Conservation (phyloP, 2,113 vertebrate genomes). For the Poecile atricapillus region DNA sequence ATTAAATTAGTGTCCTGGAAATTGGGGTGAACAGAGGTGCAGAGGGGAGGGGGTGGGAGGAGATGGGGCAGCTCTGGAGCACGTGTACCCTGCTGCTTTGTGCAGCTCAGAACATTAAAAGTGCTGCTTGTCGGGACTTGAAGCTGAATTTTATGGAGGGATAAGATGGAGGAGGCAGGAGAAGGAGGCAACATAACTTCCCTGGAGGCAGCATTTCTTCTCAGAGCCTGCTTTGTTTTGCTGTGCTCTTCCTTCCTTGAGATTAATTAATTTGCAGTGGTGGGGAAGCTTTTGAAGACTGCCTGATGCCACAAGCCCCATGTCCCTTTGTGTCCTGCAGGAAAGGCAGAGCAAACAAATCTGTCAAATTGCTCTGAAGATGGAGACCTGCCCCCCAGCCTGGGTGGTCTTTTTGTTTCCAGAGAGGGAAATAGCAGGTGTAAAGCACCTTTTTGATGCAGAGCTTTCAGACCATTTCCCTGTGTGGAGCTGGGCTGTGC, state of each 20-base stretch:
- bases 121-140: slow-evolving; percentile 18
- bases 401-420: not conserved
- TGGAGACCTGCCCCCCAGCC: not conserved
- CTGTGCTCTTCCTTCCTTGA: not conserved
- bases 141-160: not conserved
- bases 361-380: not conserved
- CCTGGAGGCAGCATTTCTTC: slow-evolving; percentile 11
- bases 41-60: not conserved
- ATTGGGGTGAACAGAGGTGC: not conserved
- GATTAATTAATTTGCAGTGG: not conserved
- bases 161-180: not conserved
- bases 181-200: not conserved
- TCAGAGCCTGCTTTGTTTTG: not conserved
- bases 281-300: not conserved
- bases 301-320: not conserved
- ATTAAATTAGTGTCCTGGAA: slow-evolving; percentile 21
- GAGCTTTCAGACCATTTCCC: not conserved
- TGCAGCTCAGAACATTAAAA: not conserved
- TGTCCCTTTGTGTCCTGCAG: slow-evolving; percentile 7
- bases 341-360: not conserved
- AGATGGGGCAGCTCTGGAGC: not conserved
- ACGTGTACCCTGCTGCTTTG: not conserved
- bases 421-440: not conserved
- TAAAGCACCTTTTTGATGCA: not conserved
- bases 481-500: not conserved